Evolutionary conservation across 2,888 invertebrate genomes (phyloP).

Genomic region (Isotomurus palustris): DNA sequence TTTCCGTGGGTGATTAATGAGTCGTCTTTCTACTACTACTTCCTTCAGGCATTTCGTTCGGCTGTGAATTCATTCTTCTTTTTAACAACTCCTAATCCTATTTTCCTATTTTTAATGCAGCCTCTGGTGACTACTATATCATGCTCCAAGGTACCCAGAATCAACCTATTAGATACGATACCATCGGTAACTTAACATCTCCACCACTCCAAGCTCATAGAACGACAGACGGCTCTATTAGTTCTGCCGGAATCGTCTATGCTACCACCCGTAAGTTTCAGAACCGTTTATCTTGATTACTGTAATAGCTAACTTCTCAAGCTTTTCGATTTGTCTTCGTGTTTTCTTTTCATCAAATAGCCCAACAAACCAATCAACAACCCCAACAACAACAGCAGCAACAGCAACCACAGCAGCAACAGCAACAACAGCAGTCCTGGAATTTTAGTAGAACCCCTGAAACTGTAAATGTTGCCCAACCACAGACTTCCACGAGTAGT

Average conservation of each 20-base stretch:
- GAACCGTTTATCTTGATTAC: background rate
- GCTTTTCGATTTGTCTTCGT: background rate
- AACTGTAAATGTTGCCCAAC: conserved; percentile 29
- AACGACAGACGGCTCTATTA: conserved; percentile 32
- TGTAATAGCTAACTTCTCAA: background rate
- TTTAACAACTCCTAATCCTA: background rate
- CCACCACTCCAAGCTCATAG: conserved; percentile 37
- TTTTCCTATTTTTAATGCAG: background rate
- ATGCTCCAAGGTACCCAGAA: conserved; percentile 40
- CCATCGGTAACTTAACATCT: conserved; percentile 34
- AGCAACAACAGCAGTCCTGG: conserved; percentile 32
- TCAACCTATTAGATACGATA: conserved; percentile 34
- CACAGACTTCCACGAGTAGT: conserved; percentile 14
- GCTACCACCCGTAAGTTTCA: conserved; percentile 30
- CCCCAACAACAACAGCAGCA: too few relatives aligned
- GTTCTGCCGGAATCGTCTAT: conserved; percentile 32
- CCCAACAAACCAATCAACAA: background rate
- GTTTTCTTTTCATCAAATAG: conserved; percentile 2
- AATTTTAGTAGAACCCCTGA: conserved; percentile 25
- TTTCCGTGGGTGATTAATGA: too few relatives aligned
- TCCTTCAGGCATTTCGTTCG: too few relatives aligned
- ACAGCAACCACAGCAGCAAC: conserved; percentile 12
- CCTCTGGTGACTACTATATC: conserved; percentile 39
- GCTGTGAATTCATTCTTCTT: too few relatives aligned
- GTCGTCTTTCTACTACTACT: too few relatives aligned